A percentile compares a stretch with the other conserved stretches of the same genome.
These are phyloP conservation scores for Anthonomus grandis DNA, from an alignment of 1,140 invertebrate genomes.

Conservation along the genomic window DNA sequence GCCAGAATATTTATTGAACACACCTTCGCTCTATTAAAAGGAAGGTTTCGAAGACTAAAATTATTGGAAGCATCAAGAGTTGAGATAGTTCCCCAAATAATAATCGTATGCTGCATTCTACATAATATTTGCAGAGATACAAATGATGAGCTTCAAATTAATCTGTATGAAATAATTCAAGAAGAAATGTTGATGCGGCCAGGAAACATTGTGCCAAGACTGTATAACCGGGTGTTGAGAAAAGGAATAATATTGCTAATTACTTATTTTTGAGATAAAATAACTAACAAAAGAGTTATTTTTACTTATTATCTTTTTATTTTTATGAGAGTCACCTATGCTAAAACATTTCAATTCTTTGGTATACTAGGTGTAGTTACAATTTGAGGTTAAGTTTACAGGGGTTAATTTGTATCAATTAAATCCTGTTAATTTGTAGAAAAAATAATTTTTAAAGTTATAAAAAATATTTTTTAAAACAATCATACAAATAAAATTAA, in stretches of 20 bases:
- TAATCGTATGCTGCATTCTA: conserved; percentile 1
- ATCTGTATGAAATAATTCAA: neutral
- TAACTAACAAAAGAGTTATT: neutral
- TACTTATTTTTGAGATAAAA: neutral
- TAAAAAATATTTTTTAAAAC: too few species aligned
- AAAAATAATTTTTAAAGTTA: too few species aligned
- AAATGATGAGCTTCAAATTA: too few species aligned
- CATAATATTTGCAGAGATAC: conserved; percentile 10
- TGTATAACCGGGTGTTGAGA: too few species aligned
- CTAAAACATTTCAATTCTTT: neutral
- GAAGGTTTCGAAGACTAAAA: conserved; percentile 6
- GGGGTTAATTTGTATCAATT: too few species aligned
- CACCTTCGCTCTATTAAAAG: too few species aligned
- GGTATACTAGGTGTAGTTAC: neutral
- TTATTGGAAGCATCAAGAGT: conserved; percentile 1
- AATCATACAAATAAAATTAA: too few species aligned
- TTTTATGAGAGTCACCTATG: neutral
- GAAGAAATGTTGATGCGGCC: conserved; percentile 6
- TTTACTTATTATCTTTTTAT: neutral
- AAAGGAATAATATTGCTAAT: conserved; percentile 7
- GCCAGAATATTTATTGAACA: conserved; percentile 3
- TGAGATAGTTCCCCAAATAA: conserved; percentile 4
- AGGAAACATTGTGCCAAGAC: neutral
- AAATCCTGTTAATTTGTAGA: too few species aligned
- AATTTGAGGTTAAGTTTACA: too few species aligned